Percentiles rank a stretch among this genome's conserved stretches.
phyloP scores from a whole-genome alignment of 2,888 invertebrate genomes.

The Creontiades dilutus region DNA sequence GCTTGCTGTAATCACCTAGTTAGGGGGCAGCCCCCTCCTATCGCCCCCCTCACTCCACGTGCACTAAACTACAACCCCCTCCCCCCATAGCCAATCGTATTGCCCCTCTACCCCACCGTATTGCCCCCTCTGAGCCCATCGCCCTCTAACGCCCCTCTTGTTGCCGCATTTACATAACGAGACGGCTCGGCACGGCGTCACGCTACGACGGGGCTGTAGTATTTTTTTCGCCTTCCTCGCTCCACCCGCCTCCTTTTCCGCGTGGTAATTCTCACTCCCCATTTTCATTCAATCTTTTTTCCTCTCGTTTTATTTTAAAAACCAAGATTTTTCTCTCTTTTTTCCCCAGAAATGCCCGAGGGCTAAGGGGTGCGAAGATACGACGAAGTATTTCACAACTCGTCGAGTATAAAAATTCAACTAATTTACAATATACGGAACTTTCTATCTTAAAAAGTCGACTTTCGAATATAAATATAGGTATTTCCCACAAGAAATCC shows the following conservation, averaged over 20 bases:
- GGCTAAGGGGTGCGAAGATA: not conserved
- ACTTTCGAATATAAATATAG: no score
- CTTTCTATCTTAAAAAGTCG: no score
- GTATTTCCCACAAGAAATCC: no score
- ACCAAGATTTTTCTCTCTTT: not conserved
- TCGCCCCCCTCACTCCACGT: no score
- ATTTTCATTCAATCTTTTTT: not conserved
- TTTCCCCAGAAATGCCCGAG: not conserved
- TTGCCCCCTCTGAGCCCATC: not conserved
- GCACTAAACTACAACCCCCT: not conserved
- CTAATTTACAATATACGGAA: not conserved
- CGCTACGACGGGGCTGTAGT: not conserved
- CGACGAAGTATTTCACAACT: not conserved
- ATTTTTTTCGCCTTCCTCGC: conserved; percentile 1
- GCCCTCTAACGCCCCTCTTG: not conserved
- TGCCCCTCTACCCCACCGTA: not conserved
- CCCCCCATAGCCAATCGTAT: not conserved
- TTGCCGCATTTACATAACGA: conserved; percentile 48
- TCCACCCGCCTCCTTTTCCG: conserved; percentile 5
- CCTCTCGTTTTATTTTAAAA: not conserved
- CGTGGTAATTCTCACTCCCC: conserved; percentile 5
- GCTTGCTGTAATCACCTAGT: conserved; percentile 48
- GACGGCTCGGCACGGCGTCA: not conserved
- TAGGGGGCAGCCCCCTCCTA: not conserved
- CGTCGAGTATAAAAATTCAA: not conserved